Conservation (phyloP, 2,888 invertebrate species). For the Craniophora ligustri region DNA sequence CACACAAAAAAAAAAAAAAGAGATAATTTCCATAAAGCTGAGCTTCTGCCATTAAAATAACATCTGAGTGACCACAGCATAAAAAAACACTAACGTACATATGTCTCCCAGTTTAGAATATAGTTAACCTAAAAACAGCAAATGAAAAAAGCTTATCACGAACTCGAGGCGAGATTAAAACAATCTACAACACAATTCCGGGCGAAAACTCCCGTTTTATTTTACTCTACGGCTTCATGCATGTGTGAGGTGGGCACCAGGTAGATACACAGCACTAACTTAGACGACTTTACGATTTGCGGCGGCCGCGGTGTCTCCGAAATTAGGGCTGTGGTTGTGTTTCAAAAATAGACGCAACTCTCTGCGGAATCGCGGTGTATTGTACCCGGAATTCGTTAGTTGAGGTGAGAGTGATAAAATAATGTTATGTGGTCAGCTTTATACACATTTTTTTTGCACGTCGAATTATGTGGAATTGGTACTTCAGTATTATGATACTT, state of each 20-base stretch:
- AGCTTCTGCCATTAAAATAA: slow-evolving; percentile 35
- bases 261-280: slow-evolving; percentile 47
- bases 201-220: slow-evolving; percentile 32
- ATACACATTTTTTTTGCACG: slow-evolving; percentile 25
- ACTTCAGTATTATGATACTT: too few species aligned
- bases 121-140: slow-evolving; percentile 48
- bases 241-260: slow-evolving; percentile 25
- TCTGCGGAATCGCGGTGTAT: slow-evolving; percentile 26
- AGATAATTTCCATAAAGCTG: slow-evolving; percentile 25
- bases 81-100: slow-evolving; percentile 32
- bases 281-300: slow-evolving; percentile 55
- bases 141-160: slow-evolving; percentile 45
- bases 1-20: too few species aligned
- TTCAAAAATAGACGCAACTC: slow-evolving; percentile 51
- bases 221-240: slow-evolving; percentile 15
- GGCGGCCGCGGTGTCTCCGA: slow-evolving; percentile 53
- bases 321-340: slow-evolving; percentile 54
- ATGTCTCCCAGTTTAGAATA: slow-evolving; percentile 36
- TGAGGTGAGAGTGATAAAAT: slow-evolving; percentile 38
- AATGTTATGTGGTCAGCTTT: slow-evolving; percentile 41
- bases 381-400: slow-evolving; percentile 45
- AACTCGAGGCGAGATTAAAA: slow-evolving; percentile 44
- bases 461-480: slow-evolving; percentile 30
- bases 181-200: slow-evolving; percentile 47
- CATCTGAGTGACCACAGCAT: slow-evolving; percentile 25